Evolutionary conservation across 1,140 invertebrate genomes (phyloP).

Genomic region (Paraescarpia echinospica): DNA sequence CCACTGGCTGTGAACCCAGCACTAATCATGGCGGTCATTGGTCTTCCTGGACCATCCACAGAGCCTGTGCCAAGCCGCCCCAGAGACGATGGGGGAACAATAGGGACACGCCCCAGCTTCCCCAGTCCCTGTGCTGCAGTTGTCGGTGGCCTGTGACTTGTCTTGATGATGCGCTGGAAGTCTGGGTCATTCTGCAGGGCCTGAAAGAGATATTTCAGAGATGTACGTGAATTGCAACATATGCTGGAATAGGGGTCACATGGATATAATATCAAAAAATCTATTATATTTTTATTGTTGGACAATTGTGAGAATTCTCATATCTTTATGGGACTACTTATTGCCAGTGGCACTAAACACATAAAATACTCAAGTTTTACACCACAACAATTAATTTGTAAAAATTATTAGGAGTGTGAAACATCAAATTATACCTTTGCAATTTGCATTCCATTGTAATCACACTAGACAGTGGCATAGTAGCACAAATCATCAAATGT

Average conservation of each 20-base stretch:
- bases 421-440: too few relatives aligned
- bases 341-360: too few relatives aligned
- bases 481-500: not conserved
- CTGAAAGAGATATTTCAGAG: conserved; percentile 41
- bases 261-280: too few relatives aligned
- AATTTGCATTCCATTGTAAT: too few relatives aligned
- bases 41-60: conserved; percentile 64
- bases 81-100: conserved; percentile 52
- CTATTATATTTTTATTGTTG: too few relatives aligned
- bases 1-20: conserved; percentile 86
- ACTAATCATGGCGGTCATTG: conserved; percentile 93
- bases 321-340: too few relatives aligned
- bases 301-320: too few relatives aligned
- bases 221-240: not conserved
- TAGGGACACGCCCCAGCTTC: conserved; percentile 44
- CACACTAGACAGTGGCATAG: too few relatives aligned
- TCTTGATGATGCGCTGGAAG: conserved; percentile 68
- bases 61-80: conserved; percentile 50
- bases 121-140: conserved; percentile 47
- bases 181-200: conserved; percentile 69
- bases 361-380: too few relatives aligned
- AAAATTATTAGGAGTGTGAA: too few relatives aligned
- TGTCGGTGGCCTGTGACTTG: conserved; percentile 64
- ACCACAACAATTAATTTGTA: too few relatives aligned
- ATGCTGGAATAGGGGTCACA: not conserved